Percentiles rank a stretch among this genome's conserved stretches.
Conservation (phyloP, 2,888 invertebrate species). For the Polydrusus cervinus region DNA sequence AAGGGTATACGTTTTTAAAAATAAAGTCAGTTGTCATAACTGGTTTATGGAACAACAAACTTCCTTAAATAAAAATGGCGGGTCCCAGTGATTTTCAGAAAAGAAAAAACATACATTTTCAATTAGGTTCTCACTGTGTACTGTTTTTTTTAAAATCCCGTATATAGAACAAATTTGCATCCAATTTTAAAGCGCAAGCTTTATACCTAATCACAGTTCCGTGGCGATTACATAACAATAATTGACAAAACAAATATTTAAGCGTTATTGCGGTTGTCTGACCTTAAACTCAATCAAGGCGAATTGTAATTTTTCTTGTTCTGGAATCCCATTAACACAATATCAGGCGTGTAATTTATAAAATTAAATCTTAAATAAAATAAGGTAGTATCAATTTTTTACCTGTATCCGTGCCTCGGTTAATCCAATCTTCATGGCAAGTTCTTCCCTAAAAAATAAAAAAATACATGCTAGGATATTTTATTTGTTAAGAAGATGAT, state of each 20-base stretch:
- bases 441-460: slow-evolving; percentile 87
- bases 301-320: slow-evolving; percentile 43
- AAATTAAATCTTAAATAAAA: slow-evolving; percentile 36
- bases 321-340: slow-evolving; percentile 39
- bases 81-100: too few relatives aligned
- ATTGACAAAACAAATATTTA: slow-evolving; percentile 27
- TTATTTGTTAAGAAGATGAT: slow-evolving; percentile 8
- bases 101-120: too few relatives aligned
- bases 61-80: too few relatives aligned
- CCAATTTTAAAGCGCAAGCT: not conserved
- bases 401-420: slow-evolving; percentile 96
- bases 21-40: too few relatives aligned
- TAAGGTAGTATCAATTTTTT: slow-evolving; percentile 57
- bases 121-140: too few relatives aligned
- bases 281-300: slow-evolving; percentile 45
- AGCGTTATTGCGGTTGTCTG: slow-evolving; percentile 41
- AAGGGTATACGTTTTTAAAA: too few relatives aligned
- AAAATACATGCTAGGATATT: not conserved
- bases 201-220: slow-evolving; percentile 19
- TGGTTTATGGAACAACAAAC: too few relatives aligned
- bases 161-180: not conserved
- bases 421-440: slow-evolving; percentile 94
- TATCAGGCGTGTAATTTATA: slow-evolving; percentile 38
- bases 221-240: slow-evolving; percentile 28
- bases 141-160: too few relatives aligned